A percentile compares a stretch with the other conserved stretches of the same genome.
Evolutionary conservation across 2,113 vertebrate genomes (phyloP).

Genomic region (Daubentonia madagascariensis): DNA sequence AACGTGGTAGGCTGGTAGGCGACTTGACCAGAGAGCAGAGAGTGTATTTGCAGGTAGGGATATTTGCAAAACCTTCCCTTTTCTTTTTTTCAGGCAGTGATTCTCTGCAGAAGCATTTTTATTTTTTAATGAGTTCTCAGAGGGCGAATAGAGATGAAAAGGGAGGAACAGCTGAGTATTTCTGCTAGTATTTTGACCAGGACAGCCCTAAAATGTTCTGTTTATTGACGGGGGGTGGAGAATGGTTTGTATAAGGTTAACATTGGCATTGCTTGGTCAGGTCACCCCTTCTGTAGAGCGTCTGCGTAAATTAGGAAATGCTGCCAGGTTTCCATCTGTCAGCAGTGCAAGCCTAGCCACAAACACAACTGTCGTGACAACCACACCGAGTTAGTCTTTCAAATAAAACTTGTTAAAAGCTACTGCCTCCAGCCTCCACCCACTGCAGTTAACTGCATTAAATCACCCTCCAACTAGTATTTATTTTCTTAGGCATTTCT

Average conservation of each 20-base stretch:
- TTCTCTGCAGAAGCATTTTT: slow-evolving; percentile 49
- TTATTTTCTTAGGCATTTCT: slow-evolving; percentile 86
- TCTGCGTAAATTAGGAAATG: slow-evolving; percentile 79
- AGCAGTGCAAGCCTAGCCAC: slow-evolving; percentile 82
- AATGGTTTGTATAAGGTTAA: slow-evolving; percentile 75
- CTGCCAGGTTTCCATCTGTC: slow-evolving; percentile 85
- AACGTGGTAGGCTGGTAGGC: slow-evolving; percentile 40
- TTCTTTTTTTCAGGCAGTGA: background rate
- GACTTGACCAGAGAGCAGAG: slow-evolving; percentile 59
- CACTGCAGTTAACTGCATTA: slow-evolving; percentile 80
- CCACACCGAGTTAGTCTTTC: slow-evolving; percentile 84
- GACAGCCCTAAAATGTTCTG: slow-evolving; percentile 69
- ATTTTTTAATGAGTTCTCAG: background rate
- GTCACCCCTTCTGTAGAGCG: slow-evolving; percentile 75
- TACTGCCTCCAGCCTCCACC: slow-evolving; percentile 82
- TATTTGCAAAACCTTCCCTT: background rate
- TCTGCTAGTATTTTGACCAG: slow-evolving; percentile 63
- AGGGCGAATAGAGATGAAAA: slow-evolving; percentile 55
- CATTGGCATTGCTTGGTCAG: slow-evolving; percentile 67
- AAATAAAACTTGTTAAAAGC: slow-evolving; percentile 87
- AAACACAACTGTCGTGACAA: slow-evolving; percentile 86
- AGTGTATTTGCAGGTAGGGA: slow-evolving; percentile 23
- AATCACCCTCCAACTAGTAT: slow-evolving; percentile 81
- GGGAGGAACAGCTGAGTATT: slow-evolving; percentile 37
- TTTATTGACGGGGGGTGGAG: slow-evolving; percentile 74